phyloP scores from a whole-genome alignment of 2,113 vertebrate species.

The Hypanus sabinus region DNA sequence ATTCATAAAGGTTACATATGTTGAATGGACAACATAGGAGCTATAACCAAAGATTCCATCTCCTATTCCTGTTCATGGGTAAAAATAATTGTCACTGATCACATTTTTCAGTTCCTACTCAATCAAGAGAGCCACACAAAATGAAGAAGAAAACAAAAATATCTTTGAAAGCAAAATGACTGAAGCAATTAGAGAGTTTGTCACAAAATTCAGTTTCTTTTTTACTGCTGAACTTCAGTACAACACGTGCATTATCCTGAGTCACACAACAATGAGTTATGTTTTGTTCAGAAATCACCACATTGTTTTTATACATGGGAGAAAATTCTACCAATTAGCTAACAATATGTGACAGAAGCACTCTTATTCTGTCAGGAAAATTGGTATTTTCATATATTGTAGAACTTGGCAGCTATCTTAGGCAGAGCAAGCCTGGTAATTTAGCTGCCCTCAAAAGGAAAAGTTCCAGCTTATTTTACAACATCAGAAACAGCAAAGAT shows the following conservation, averaged over 20 bases:
- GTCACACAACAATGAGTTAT: neutral
- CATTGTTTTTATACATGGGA: neutral
- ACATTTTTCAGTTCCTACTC: neutral
- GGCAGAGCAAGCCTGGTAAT: neutral
- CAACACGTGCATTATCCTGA: neutral
- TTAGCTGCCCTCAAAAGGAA: neutral
- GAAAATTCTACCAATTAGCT: neutral
- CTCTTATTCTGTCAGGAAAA: neutral
- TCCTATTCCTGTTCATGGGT: neutral
- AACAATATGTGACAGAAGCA: neutral
- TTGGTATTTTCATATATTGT: neutral
- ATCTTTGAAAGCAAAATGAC: neutral
- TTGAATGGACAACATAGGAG: neutral
- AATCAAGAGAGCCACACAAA: neutral
- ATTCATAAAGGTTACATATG: neutral
- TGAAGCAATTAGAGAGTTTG: neutral
- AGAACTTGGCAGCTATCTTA: neutral
- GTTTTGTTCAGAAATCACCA: slow-evolving; percentile 1
- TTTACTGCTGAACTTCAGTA: neutral
- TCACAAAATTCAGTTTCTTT: neutral
- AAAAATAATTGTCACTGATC: neutral
- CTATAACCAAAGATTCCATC: neutral
- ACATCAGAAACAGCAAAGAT: neutral
- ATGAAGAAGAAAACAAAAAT: neutral
- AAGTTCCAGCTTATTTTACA: neutral